Base-by-base conservation (phyloP, 2,113 vertebrate genomes). In the Corythornis madagascariensis region DNA sequence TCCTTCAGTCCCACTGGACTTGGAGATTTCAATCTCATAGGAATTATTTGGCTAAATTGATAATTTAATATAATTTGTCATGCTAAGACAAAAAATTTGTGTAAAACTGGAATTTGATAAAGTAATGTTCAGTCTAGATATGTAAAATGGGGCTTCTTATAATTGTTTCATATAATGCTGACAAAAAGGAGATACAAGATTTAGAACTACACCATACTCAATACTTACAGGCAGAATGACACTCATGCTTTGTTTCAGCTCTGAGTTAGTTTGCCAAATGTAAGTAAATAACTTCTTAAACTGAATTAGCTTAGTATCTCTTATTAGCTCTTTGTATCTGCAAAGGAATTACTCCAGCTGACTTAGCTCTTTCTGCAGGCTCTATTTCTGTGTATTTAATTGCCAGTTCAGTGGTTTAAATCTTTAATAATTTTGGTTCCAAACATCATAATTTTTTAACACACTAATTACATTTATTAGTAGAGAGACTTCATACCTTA, bases 51-150 rank as follows among this genome's bases (percentile, higher is more conserved):
- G n/a, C 22, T 70, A 38, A 29, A 12, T 70, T 59, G 25, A 80
- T 77, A 18, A 52, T 13, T 83, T 18, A n/a, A 33, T 73, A 38
- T 38, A 10, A 38, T 10, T 38, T 38, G 38, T 35, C 17, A 4
- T 3, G 3, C 13, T 61, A 2, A 3, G 4, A 31, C 16, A 73
- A 76, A 35, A 0, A 0, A 9, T 48, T 4, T 63, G 55, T 50
- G 31, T 76, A 16, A 59, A 12, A 66, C 40, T 40, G 17, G 20
- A 71, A 63, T 28, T 63, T 24, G 7, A 26, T 76, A 56, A 73
- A 77, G 13, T 47, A 28, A 6, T 13, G 43, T 63, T 70, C 18
- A 71, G 16, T 79, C 78, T n/a, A 21, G n/a, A 42, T 1, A 1
- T 55, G 16, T 57, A 55, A 84, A 88, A 57, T 19, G 9, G 9